These are phyloP conservation scores for Tragelaphus buxtoni DNA, from an alignment of 2,113 vertebrate genomes.

Conservation along the genomic window DNA sequence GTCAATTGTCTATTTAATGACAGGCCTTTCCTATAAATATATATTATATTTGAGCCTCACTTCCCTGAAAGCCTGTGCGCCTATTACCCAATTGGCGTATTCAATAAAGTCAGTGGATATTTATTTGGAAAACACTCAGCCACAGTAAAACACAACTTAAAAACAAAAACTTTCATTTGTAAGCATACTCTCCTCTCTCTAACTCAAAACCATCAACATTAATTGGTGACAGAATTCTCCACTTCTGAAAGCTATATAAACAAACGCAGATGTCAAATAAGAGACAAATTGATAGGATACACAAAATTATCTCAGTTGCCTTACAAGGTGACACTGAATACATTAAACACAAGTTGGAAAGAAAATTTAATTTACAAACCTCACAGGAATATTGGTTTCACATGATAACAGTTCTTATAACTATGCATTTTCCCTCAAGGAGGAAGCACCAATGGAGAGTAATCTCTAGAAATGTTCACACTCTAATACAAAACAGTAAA, in stretches of 20 bases:
- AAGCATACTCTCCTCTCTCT: constrained; percentile 46
- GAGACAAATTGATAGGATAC: constrained; percentile 74
- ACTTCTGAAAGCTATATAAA: constrained; percentile 72
- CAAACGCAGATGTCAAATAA: constrained; percentile 74
- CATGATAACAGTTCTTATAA: constrained; percentile 48
- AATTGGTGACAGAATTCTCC: constrained; percentile 67
- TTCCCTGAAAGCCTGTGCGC: constrained; percentile 22
- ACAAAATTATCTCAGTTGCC: constrained; percentile 75
- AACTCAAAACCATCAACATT: constrained; percentile 67
- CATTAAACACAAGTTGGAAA: constrained; percentile 72
- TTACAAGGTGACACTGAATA: constrained; percentile 72
- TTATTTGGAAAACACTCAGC: constrained; percentile 53
- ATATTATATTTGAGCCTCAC: neutral
- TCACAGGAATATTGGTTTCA: constrained; percentile 61
- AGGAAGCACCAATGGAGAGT: constrained; percentile 12
- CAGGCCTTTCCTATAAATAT: constrained; percentile 12
- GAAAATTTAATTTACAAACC: constrained; percentile 72
- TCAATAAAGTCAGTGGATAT: constrained; percentile 50
- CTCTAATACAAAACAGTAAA: constrained; percentile 49
- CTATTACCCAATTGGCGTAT: constrained; percentile 1
- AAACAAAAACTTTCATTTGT: constrained; percentile 65
- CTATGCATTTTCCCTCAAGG: constrained; percentile 40
- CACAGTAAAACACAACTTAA: constrained; percentile 48
- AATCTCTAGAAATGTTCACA: constrained; percentile 55
- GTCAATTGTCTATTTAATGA: neutral